phyloP scores from a whole-genome alignment of 2,113 vertebrate species.

The Pluvialis apricaria region DNA sequence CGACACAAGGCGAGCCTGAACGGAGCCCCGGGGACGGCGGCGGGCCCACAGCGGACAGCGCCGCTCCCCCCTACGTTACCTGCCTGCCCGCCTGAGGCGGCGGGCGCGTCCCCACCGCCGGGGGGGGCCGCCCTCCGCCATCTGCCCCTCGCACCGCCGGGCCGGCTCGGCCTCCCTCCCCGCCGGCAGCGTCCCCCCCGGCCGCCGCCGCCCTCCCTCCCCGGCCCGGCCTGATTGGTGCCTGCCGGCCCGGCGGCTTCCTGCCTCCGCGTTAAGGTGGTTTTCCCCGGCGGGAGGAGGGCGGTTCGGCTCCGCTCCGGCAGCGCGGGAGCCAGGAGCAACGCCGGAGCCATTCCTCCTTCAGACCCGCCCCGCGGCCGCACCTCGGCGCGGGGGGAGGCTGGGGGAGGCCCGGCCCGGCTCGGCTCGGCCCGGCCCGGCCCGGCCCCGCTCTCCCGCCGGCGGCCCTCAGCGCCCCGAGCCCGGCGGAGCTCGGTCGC shows the following conservation, averaged over 20 bases:
- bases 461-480: not conserved
- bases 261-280: slow-evolving; percentile 28
- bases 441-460: not conserved
- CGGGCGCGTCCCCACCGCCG: not conserved
- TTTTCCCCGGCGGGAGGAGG: not conserved
- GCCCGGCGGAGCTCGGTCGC: not conserved
- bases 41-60: not conserved
- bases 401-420: not conserved
- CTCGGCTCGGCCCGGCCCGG: not conserved
- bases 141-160: not conserved
- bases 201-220: not conserved
- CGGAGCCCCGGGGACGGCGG: not conserved
- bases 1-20: not conserved
- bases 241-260: not conserved
- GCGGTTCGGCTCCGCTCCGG: not conserved
- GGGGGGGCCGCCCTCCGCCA: slow-evolving; percentile 25
- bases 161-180: not conserved
- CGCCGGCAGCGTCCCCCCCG: not conserved
- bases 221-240: not conserved
- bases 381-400: not conserved
- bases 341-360: not conserved
- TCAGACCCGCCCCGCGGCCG: not conserved
- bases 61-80: slow-evolving; percentile 13
- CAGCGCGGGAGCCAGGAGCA: not conserved
- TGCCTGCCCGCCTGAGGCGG: slow-evolving; percentile 1